Evolutionary conservation across 2,888 invertebrate genomes (phyloP).

Genomic region (Lepas anatifera): DNA sequence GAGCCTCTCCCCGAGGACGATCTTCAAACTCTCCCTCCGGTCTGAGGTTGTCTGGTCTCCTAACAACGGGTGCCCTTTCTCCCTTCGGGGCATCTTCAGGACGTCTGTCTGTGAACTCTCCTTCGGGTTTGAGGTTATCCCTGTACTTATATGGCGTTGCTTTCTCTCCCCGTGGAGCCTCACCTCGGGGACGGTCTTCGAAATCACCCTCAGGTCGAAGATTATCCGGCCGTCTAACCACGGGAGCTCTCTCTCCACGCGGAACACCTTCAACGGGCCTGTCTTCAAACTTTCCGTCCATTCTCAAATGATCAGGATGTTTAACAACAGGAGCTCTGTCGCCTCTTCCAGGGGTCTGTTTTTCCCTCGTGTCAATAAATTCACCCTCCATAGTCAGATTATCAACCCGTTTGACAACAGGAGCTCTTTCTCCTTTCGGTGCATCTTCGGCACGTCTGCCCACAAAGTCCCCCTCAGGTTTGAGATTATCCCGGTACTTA

Average conservation of each 20-base stretch:
- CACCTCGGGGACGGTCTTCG: too few relatives aligned
- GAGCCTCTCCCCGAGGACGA: too few relatives aligned
- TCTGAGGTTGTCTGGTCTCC: too few relatives aligned
- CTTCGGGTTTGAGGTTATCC: too few relatives aligned
- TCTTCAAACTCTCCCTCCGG: too few relatives aligned
- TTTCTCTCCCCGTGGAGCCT: too few relatives aligned
- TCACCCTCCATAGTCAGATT: conserved; percentile 24
- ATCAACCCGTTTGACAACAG: conserved; percentile 21
- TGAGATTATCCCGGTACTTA: conserved; percentile 36
- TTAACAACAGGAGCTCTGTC: conserved; percentile 23
- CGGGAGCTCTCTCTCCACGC: conserved; percentile 36
- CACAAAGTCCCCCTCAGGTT: conserved; percentile 28
- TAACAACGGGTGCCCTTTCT: too few relatives aligned
- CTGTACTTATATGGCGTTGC: too few relatives aligned
- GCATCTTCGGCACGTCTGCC: conserved; percentile 31
- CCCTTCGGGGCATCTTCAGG: too few relatives aligned
- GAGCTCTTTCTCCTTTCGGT: conserved; percentile 29
- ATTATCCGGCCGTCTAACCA: conserved; percentile 30
- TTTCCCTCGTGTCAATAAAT: conserved; percentile 27
- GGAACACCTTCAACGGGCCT: too few relatives aligned
- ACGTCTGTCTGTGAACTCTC: too few relatives aligned
- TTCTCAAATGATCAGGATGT: conserved; percentile 22
- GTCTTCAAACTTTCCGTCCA: too few relatives aligned
- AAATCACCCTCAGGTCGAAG: conserved; percentile 12
- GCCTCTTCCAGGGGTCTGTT: conserved; percentile 19